Conservation (phyloP, 2,113 vertebrate genomes). For the Spea bombifrons region DNA sequence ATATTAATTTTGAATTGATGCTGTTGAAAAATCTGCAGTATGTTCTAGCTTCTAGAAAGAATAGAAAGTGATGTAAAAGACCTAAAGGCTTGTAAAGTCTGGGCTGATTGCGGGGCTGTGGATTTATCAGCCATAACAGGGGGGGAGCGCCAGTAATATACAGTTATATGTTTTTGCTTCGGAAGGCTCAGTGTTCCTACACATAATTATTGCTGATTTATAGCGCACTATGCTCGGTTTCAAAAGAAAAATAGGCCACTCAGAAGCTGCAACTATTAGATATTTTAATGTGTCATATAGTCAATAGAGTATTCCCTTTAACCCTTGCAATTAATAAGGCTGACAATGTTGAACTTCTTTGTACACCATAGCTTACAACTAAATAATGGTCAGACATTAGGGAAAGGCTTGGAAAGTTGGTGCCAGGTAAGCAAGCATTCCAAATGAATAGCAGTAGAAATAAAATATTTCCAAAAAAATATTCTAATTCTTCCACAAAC, state of each 20-base stretch:
- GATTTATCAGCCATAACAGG: conserved; percentile 40
- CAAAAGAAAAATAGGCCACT: conserved; percentile 32
- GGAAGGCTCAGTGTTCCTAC: conserved; percentile 31
- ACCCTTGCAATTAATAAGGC: background rate
- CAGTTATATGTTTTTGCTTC: conserved; percentile 22
- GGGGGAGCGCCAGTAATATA: conserved; percentile 28
- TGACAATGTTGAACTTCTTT: background rate
- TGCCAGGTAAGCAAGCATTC: no score
- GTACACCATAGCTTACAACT: no score
- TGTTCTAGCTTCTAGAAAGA: no score
- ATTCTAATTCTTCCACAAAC: no score
- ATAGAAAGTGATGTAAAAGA: no score
- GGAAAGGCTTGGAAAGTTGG: no score
- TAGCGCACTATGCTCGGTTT: conserved; percentile 27
- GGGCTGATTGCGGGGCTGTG: conserved; percentile 2
- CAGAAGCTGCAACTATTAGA: conserved; percentile 28
- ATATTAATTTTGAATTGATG: no score
- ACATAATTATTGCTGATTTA: conserved; percentile 38
- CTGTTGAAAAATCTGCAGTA: no score
- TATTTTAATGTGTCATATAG: conserved; percentile 34
- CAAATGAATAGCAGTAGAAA: no score
- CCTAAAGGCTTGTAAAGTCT: no score
- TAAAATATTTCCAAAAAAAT: no score
- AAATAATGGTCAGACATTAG: no score
- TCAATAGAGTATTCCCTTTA: conserved; percentile 29